Evolutionary conservation across 2,888 invertebrate species (phyloP), one percentile per base, ranked within the genome.

Genomic region (Synanthedon vespiformis): DNA sequence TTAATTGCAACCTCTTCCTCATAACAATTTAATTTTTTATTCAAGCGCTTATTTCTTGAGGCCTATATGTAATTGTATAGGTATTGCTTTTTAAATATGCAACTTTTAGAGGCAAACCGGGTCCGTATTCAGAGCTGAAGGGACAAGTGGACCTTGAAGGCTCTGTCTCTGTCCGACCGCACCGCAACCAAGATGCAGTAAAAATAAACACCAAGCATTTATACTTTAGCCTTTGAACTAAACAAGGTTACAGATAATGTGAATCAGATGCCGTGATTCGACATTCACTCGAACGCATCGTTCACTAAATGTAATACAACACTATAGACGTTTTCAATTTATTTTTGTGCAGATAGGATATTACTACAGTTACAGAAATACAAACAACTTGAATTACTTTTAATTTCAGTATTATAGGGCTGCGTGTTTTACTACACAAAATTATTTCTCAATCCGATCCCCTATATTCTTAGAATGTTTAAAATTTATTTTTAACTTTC

Each of bases 71-170:
- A 58, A 22, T 22, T 22, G 22, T 22, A 22, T 22, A 22, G 1
- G 22, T 62, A 68, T 63, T 63, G 59, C 59, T 41, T 27, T 49
- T 51, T 63, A 65, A 69, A 70, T 74, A 67, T 67, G 74, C 68
- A 48, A 68, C 65, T 60, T 74, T 73, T 77, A 65, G 73, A 81
- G 80, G 80, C 65, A 62, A 83, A 79, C 81, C 59, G 70, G 79
- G 73, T 73, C 62, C 62, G 60, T 72, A 68, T 72, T 68, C 66
- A 67, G 67, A 74, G 67, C 67, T 68, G 72, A 78, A 80, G 76
- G 77, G 73, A 74, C 79, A 73, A 67, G 71, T 68, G 70, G 72
- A 61, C 76, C 81, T 80, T 82, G 80, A 77, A 67, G 64, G 59
- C 10, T 10, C 34, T 10, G 34, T 34, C 8, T 34, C 10, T 34